Evolutionary conservation across 2,888 invertebrate species (phyloP).

Genomic region (Helleia helle): DNA sequence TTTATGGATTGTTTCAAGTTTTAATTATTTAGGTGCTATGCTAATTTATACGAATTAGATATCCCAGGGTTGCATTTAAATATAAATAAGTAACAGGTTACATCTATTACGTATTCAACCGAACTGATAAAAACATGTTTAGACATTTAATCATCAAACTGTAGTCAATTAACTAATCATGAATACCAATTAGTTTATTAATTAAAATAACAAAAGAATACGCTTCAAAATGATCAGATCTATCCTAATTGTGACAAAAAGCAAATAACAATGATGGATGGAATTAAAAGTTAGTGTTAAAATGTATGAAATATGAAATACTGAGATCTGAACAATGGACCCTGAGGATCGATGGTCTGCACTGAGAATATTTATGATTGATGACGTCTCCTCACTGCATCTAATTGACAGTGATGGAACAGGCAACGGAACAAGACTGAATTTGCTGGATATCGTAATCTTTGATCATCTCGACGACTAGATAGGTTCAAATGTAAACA

Average conservation of each 20-base stretch:
- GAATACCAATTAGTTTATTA: no score
- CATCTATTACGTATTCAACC: no score
- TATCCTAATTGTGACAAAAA: conserved; percentile 2
- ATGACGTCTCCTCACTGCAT: conserved; percentile 60
- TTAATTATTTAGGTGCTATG: no score
- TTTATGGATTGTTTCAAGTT: no score
- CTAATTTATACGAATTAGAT: no score
- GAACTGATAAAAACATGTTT: no score
- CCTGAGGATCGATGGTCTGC: conserved; percentile 40
- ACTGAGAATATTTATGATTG: conserved; percentile 55
- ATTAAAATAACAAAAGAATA: no score
- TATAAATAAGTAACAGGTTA: no score
- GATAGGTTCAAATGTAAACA: conserved; percentile 6
- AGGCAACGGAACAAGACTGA: conserved; percentile 38
- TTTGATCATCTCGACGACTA: conserved; percentile 11
- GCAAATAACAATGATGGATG: conserved; percentile 3
- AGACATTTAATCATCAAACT: no score
- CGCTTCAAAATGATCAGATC: not conserved
- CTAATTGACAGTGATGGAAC: conserved; percentile 74
- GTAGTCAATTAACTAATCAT: no score
- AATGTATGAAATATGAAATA: conserved; percentile 17
- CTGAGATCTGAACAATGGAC: conserved; percentile 35
- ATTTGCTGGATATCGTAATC: conserved; percentile 23
- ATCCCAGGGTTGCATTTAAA: no score
- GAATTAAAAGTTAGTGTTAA: conserved; percentile 12